Evolutionary conservation across 2,113 vertebrate genomes (phyloP).

Genomic region (Pagrus major): DNA sequence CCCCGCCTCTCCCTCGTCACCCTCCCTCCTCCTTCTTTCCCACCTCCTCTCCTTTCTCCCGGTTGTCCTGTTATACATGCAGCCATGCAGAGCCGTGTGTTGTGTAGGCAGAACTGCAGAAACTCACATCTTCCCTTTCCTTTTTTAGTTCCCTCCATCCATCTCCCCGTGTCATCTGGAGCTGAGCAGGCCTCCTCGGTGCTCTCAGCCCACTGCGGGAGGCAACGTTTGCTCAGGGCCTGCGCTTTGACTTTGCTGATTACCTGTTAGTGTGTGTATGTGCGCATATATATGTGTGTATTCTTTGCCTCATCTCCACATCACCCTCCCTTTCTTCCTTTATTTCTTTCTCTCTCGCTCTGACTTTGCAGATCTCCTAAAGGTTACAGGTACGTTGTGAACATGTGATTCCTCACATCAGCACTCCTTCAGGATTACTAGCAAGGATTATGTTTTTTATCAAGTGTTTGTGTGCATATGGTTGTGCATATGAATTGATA

Average conservation of each 20-base stretch:
- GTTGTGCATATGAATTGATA: not conserved
- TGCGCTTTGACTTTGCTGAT: slow-evolving; percentile 33
- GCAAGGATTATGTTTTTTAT: not conserved
- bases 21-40: not conserved
- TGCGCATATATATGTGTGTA: not conserved
- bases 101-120: slow-evolving; percentile 44
- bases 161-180: slow-evolving; percentile 53
- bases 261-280: slow-evolving; percentile 1
- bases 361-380: slow-evolving; percentile 67
- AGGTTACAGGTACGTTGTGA: slow-evolving; percentile 42
- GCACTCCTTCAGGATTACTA: not conserved
- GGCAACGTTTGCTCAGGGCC: slow-evolving; percentile 6
- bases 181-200: slow-evolving; percentile 23
- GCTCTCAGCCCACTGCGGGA: slow-evolving; percentile 30
- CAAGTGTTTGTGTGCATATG: not conserved
- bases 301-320: slow-evolving; percentile 5
- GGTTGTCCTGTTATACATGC: slow-evolving; percentile 29
- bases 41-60: not conserved
- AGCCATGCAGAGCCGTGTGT: slow-evolving; percentile 29
- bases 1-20: not conserved
- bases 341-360: not conserved
- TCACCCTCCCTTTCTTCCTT: not conserved
- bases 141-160: slow-evolving; percentile 50
- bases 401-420: not conserved
- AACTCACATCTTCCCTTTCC: slow-evolving; percentile 39